Evolutionary conservation across 2,797 vertebrate species (phyloP).

Genomic region (Helarctos malayanus): DNA sequence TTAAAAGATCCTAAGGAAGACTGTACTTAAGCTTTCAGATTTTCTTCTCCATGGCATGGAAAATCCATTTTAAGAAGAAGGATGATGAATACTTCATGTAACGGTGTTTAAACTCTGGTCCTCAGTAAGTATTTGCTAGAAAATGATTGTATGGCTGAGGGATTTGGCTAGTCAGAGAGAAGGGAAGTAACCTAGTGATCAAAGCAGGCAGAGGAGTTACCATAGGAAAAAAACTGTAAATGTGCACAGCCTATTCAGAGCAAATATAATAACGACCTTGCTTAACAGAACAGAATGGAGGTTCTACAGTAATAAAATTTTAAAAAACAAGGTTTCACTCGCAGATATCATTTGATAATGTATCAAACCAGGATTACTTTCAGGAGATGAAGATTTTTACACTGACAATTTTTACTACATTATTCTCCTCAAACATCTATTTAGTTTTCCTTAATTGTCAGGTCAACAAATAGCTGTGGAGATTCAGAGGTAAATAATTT

Average conservation of each 20-base stretch:
- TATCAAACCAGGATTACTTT: background rate
- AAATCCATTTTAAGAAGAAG: background rate
- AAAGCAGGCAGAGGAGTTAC: background rate
- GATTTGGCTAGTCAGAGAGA: background rate
- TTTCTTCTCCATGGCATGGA: background rate
- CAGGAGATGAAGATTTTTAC: background rate
- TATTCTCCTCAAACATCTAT: background rate
- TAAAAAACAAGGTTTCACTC: background rate
- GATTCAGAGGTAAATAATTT: background rate
- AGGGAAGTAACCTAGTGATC: background rate
- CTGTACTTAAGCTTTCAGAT: background rate
- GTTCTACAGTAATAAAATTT: background rate
- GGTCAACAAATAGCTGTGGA: background rate
- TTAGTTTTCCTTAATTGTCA: background rate
- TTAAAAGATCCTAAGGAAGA: background rate
- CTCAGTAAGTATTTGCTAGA: background rate
- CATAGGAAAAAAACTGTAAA: background rate
- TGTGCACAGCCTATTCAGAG: background rate
- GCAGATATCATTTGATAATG: background rate
- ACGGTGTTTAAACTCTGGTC: background rate
- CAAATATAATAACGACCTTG: background rate
- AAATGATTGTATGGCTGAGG: background rate
- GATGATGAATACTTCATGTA: background rate
- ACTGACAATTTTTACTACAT: background rate
- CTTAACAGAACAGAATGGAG: background rate